These are phyloP conservation scores for Hippoglossus stenolepis DNA, from an alignment of 2,113 vertebrate species.

Conservation along the genomic window DNA sequence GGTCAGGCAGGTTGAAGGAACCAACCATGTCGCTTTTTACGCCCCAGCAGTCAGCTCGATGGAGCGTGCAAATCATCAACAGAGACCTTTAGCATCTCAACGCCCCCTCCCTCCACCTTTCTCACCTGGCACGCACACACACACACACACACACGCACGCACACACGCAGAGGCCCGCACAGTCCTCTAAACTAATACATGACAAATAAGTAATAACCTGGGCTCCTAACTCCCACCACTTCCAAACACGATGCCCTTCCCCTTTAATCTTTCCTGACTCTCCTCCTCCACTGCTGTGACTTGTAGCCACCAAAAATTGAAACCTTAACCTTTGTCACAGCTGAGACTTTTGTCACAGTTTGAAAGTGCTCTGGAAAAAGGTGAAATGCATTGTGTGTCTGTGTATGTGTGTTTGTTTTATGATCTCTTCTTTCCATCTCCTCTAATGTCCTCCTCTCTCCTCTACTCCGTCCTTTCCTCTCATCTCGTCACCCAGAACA, in stretches of 20 bases:
- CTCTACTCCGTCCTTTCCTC: conserved; percentile 66
- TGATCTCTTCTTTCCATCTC: conserved; percentile 31
- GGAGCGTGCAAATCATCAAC: conserved; percentile 85
- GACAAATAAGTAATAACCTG: conserved; percentile 72
- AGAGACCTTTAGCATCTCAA: conserved; percentile 80
- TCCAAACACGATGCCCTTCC: conserved; percentile 33
- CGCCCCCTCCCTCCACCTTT: conserved; percentile 53
- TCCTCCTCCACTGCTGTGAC: conserved; percentile 50
- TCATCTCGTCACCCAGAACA: conserved; percentile 71
- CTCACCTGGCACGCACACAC: conserved; percentile 43
- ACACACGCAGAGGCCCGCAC: background rate
- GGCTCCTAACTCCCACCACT: conserved; percentile 27
- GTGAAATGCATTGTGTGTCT: conserved; percentile 21
- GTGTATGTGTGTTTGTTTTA: conserved; percentile 48
- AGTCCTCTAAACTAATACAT: conserved; percentile 59
- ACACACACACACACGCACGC: conserved; percentile 7
- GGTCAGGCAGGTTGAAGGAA: conserved; percentile 83
- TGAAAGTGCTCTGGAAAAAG: conserved; percentile 42
- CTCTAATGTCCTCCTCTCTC: conserved; percentile 52
- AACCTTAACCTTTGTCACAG: conserved; percentile 81
- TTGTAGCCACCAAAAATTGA: conserved; percentile 61
- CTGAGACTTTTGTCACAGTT: conserved; percentile 79
- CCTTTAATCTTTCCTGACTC: conserved; percentile 45
- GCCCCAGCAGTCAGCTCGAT: conserved; percentile 75
- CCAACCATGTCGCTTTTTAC: conserved; percentile 80